These are phyloP conservation scores for Setipinna tenuifilis DNA, from an alignment of 2,797 vertebrate species.

Conservation along the genomic window DNA sequence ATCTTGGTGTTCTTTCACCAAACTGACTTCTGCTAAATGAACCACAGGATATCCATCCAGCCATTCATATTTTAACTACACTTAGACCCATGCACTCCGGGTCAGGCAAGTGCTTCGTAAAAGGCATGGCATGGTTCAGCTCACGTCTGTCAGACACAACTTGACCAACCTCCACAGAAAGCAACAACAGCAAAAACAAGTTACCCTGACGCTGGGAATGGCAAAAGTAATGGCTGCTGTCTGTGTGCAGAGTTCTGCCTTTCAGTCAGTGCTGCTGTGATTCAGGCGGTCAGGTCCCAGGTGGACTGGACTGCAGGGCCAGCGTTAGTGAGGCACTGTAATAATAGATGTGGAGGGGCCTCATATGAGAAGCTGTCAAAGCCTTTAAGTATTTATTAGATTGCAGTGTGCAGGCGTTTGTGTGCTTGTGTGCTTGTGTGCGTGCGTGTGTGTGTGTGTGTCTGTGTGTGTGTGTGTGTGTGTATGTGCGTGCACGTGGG, in stretches of 20 bases:
- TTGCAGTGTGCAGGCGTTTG: neutral
- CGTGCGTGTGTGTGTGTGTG: neutral
- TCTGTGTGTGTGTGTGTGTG: neutral
- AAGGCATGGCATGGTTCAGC: too few species aligned
- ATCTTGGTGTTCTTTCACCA: too few species aligned
- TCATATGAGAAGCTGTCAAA: conserved; percentile 37
- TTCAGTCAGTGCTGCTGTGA: conserved; percentile 56
- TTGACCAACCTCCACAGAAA: neutral
- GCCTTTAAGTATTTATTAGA: neutral
- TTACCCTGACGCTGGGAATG: neutral
- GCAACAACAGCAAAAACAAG: neutral
- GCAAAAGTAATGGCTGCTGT: conserved; percentile 25
- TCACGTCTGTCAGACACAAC: conserved; percentile 3
- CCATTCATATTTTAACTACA: too few species aligned
- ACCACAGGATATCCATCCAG: too few species aligned
- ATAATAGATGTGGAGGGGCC: conserved; percentile 48
- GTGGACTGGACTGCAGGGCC: conserved; percentile 32
- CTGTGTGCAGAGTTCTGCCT: conserved; percentile 48
- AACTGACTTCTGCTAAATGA: too few species aligned
- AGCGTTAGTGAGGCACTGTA: conserved; percentile 42
- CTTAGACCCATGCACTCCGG: too few species aligned
- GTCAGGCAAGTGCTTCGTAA: too few species aligned
- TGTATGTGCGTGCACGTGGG: neutral
- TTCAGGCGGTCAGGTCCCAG: conserved; percentile 27
- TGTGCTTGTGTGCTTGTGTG: neutral